A percentile compares a stretch with the other conserved stretches of the same genome.
Conservation (phyloP, 2,113 vertebrate species). For the Illadopsis cleaveri region DNA sequence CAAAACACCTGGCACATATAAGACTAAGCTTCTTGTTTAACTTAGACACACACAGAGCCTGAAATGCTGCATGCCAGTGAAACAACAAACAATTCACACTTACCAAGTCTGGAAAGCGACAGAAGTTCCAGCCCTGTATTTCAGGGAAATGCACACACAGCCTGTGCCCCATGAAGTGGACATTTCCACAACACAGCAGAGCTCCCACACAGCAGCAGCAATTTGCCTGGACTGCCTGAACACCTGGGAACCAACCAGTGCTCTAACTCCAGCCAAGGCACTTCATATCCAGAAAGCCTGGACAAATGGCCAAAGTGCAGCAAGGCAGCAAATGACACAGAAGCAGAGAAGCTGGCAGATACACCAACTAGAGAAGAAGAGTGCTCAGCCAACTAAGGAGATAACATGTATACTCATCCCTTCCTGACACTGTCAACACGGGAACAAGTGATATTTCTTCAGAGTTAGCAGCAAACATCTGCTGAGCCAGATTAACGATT, state of each 20-base stretch:
- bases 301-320: neutral
- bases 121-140: neutral
- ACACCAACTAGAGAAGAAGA: neutral
- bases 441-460: neutral
- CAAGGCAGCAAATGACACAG: neutral
- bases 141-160: accelerated
- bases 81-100: neutral
- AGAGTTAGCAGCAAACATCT: constrained; percentile 4
- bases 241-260: neutral
- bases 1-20: neutral
- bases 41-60: neutral
- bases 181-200: neutral
- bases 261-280: neutral
- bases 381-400: neutral
- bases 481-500: neutral
- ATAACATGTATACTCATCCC: neutral
- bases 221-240: neutral
- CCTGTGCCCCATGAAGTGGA: neutral
- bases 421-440: neutral
- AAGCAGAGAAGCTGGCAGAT: neutral
- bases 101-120: neutral
- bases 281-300: neutral
- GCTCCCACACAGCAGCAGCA: neutral
- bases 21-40: neutral
- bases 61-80: neutral